Percentiles rank a stretch among this genome's conserved stretches.
phyloP scores from a whole-genome alignment of 2,888 invertebrate species.

The Eupithecia tripunctaria region DNA sequence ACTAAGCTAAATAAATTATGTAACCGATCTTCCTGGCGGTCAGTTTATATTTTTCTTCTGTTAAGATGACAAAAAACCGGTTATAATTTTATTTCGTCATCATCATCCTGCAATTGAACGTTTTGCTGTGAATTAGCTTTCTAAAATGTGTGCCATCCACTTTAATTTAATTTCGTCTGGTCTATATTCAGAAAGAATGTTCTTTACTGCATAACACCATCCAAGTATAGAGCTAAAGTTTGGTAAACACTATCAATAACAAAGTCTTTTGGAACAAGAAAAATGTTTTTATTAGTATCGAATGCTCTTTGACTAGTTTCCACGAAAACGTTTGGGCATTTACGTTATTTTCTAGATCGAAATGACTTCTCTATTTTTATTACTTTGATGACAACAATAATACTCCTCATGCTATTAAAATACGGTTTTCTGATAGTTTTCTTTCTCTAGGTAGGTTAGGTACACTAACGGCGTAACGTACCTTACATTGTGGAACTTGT shows the following conservation, averaged over 20 bases:
- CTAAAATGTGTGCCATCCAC: neutral
- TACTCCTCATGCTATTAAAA: too few species aligned
- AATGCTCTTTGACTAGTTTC: constrained; percentile 22
- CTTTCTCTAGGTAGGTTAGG: too few species aligned
- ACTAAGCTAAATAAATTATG: neutral
- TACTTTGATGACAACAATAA: too few species aligned
- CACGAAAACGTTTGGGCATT: neutral
- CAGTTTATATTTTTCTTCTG: neutral
- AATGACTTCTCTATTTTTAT: too few species aligned
- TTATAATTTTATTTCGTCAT: neutral
- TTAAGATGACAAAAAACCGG: neutral
- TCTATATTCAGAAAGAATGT: neutral
- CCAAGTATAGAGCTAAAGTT: constrained; percentile 39
- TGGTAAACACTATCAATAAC: constrained; percentile 48
- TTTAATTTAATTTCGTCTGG: neutral
- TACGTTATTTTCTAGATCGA: neutral
- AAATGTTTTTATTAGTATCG: constrained; percentile 43
- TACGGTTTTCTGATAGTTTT: too few species aligned
- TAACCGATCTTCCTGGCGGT: neutral
- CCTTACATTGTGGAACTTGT: too few species aligned
- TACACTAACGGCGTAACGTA: too few species aligned
- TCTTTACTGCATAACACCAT: constrained; percentile 31
- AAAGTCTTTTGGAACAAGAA: constrained; percentile 43
- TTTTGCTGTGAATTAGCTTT: neutral
- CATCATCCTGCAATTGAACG: neutral